Base-by-base conservation (phyloP, 2,888 invertebrate genomes). In the Diabrotica balteata region DNA sequence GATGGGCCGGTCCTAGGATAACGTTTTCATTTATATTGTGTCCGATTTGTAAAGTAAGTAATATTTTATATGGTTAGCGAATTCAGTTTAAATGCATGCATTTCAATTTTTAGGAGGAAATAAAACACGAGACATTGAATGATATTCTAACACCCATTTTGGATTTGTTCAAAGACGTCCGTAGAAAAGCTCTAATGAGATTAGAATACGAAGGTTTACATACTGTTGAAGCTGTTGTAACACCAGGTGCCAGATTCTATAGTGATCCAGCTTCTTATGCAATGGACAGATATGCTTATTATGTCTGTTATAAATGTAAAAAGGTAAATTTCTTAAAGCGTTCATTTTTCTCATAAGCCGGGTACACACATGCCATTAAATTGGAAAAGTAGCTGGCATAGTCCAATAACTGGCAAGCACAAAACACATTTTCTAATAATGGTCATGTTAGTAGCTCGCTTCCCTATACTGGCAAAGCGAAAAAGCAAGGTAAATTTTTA, bases 221-320 rank as follows among this genome's bases (percentile, higher is more conserved):
- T 70, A 90, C 91, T 76, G 89, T 91, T 0, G 91, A 92, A 72
- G 90, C 89, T 0, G 88, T 90, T 58, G 86, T 87, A 43, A 87
- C 88, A 10, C 86, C 88, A 7, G 90, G 93, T 8, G 89, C 90
- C 17, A 86, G 91, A 66, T 92, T 90, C 79, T 89, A 89, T 77
- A 90, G 92, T 65, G 95, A 97, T 82, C 91, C 97, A 0, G 92
- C 93, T 1, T 87, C 90, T 0, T 95, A 94, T 83, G 98, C 98
- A 4, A 96, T 98, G 96, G 97, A 98, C 79, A 88, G 97, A 77
- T 98, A 98, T 82, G 97, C 98, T 0, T 98, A 98, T 83, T 98
- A 98, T 81, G 96, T 98, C 44, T 98, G 98, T 84, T 96, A 90
- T 82, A 97, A 97, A 83, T 99, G 98, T 82, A 91, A 90, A 73